phyloP scores from a whole-genome alignment of 1,140 invertebrate species.

The Archivesica marissinica region DNA sequence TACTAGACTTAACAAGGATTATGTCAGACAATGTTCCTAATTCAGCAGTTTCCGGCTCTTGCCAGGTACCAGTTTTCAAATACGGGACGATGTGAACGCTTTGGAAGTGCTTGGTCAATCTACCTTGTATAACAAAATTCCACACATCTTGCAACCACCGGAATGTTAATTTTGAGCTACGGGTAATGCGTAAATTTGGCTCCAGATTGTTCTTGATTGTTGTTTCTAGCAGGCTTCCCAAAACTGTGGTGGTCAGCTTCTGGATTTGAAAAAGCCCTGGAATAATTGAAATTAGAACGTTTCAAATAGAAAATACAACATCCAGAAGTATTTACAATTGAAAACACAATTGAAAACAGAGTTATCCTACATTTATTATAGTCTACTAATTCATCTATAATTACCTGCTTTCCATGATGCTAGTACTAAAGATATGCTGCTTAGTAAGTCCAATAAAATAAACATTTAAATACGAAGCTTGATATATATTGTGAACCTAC shows the following conservation, averaged over 20 bases:
- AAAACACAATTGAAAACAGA: background rate
- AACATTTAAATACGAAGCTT: background rate
- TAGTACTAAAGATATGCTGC: background rate
- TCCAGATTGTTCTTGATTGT: background rate
- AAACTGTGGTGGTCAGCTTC: background rate
- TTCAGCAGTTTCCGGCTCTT: too few relatives aligned
- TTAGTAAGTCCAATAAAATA: background rate
- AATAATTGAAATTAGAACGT: background rate
- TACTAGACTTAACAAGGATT: background rate
- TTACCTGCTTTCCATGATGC: background rate
- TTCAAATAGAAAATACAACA: background rate
- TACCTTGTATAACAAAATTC: background rate
- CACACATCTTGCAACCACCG: slow-evolving; percentile 18
- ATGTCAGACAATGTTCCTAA: background rate
- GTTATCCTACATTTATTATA: background rate
- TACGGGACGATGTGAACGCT: background rate
- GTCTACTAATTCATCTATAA: background rate
- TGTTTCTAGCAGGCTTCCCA: background rate
- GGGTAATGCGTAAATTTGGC: background rate
- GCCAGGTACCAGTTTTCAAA: background rate
- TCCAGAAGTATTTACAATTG: background rate
- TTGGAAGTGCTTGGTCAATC: background rate
- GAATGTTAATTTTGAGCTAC: background rate
- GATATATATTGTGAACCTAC: background rate
- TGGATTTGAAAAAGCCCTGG: slow-evolving; percentile 7